Evolutionary conservation across 2,113 vertebrate genomes (phyloP).

Genomic region (Neofelis nebulosa): DNA sequence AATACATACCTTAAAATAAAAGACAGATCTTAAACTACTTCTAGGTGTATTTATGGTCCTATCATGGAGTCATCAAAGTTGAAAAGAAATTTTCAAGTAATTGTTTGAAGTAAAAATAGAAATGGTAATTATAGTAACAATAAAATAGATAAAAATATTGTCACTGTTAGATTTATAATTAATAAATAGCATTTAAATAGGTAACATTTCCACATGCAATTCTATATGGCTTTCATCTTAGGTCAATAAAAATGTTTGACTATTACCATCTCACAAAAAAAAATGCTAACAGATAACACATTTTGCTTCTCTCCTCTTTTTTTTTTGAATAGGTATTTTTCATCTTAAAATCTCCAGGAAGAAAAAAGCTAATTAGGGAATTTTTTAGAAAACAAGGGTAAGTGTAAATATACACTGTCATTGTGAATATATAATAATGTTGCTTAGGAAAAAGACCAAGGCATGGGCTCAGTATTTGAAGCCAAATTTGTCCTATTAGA

Average conservation of each 20-base stretch:
- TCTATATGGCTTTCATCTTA: background rate
- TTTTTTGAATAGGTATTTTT: background rate
- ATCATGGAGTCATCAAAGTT: background rate
- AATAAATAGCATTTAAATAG: background rate
- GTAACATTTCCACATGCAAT: background rate
- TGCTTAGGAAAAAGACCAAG: constrained; percentile 61
- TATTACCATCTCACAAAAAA: background rate
- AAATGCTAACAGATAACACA: background rate
- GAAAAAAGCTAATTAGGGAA: constrained; percentile 56
- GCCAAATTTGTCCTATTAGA: constrained; percentile 24
- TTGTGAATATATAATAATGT: constrained; percentile 58
- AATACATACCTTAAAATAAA: background rate
- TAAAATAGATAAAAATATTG: background rate
- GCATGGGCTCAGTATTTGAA: constrained; percentile 19
- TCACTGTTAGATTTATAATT: background rate
- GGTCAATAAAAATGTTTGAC: background rate
- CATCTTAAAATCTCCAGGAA: background rate
- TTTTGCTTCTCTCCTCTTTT: background rate
- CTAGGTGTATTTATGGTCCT: background rate
- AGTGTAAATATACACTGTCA: constrained; percentile 55
- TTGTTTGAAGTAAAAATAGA: background rate
- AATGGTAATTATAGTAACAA: background rate
- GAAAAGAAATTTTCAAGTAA: background rate
- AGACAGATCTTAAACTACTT: background rate
- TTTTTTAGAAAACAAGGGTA: constrained; percentile 60